Evolutionary conservation across 1,140 invertebrate species (phyloP).

Genomic region (Babylonia areolata): DNA sequence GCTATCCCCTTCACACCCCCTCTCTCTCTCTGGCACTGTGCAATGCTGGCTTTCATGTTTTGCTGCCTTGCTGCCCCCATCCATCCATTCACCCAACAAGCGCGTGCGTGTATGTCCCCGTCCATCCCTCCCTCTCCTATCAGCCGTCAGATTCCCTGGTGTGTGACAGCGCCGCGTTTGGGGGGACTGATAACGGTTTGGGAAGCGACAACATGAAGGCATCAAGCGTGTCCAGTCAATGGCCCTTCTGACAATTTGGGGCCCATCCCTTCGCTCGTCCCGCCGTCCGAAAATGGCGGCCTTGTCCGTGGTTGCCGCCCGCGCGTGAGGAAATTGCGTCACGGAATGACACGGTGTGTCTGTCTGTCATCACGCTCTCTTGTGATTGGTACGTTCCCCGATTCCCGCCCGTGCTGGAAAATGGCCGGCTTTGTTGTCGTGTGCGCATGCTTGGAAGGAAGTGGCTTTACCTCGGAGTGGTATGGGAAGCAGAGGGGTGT

Average conservation of each 20-base stretch:
- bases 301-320: neutral
- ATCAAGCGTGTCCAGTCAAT: neutral
- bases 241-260: conserved; percentile 1
- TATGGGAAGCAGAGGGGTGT: no score
- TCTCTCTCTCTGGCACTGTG: no score
- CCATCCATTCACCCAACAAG: neutral
- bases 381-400: neutral
- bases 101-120: neutral
- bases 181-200: neutral
- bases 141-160: neutral
- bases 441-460: neutral
- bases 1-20: no score
- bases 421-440: neutral
- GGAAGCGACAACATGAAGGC: conserved; percentile 1
- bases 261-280: neutral
- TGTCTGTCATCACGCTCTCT: neutral
- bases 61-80: no score
- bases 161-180: neutral
- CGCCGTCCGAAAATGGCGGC: neutral
- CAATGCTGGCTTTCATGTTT: no score
- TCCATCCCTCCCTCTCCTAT: neutral
- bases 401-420: neutral
- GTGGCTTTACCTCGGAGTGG: no score
- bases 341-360: neutral
- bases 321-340: neutral